Conservation (phyloP, 2,797 vertebrate genomes). For the Hemitrygon akajei region DNA sequence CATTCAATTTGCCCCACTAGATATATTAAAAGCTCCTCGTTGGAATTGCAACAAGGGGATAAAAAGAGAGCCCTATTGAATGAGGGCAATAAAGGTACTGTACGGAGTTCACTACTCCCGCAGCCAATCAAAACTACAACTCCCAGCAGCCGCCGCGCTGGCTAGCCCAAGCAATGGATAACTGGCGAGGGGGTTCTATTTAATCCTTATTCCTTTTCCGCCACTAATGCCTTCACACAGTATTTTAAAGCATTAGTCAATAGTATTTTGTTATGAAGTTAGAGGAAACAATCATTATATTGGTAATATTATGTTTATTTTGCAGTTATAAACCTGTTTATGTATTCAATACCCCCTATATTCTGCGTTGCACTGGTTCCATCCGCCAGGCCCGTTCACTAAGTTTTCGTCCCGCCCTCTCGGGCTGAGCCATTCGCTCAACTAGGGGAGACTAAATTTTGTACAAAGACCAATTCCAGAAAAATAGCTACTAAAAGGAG, state of each 20-base stretch:
- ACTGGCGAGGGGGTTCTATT: no score
- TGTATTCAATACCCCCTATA: background rate
- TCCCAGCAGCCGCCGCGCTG: background rate
- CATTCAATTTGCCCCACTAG: no score
- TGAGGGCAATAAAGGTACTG: background rate
- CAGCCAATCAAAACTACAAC: background rate
- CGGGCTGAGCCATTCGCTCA: background rate
- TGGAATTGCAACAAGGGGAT: background rate
- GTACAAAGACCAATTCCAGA: no score
- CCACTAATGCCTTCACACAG: no score
- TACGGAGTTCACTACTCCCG: background rate
- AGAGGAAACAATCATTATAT: no score
- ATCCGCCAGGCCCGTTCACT: background rate
- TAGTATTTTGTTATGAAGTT: no score
- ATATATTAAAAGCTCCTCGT: background rate
- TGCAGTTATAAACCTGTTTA: background rate
- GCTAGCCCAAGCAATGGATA: background rate
- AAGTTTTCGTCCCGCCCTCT: background rate
- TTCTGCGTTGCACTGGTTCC: background rate
- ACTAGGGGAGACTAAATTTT: background rate
- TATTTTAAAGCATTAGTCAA: no score
- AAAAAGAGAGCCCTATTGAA: no score
- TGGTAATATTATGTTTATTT: background rate
- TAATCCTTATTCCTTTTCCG: no score
- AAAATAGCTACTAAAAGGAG: no score